A percentile compares a stretch with the other conserved stretches of the same genome.
Conservation (phyloP, 2,113 vertebrate genomes). For the Semnornis frantzii region DNA sequence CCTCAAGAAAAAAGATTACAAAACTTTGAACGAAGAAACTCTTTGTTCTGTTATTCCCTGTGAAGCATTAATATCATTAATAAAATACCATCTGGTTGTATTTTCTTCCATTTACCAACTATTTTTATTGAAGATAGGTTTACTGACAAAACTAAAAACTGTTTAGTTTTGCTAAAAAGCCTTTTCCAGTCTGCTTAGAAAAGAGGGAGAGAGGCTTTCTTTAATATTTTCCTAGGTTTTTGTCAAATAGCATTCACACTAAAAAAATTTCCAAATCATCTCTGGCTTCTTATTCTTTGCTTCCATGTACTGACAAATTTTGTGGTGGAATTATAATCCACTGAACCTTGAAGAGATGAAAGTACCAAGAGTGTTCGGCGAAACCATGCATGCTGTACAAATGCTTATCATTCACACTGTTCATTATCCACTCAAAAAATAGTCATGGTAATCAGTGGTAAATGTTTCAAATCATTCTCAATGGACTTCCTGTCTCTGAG, state of each 20-base stretch:
- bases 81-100: background rate
- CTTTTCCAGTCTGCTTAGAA: background rate
- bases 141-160: background rate
- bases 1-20: background rate
- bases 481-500: background rate
- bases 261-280: background rate
- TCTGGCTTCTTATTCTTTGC: background rate
- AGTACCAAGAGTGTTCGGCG: background rate
- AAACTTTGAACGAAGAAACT: background rate
- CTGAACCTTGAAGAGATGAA: background rate
- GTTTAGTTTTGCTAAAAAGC: background rate
- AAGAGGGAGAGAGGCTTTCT: background rate
- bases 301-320: background rate
- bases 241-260: background rate
- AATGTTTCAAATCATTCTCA: constrained; percentile 18
- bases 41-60: background rate
- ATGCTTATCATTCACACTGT: background rate
- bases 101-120: background rate
- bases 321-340: background rate
- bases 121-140: background rate
- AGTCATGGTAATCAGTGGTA: constrained; percentile 12
- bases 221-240: background rate
- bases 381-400: background rate
- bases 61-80: background rate
- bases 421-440: constrained; percentile 16